A percentile compares a stretch with the other conserved stretches of the same genome.
phyloP scores from a whole-genome alignment of 1,140 invertebrate species.

The Camponotus vicinus region DNA sequence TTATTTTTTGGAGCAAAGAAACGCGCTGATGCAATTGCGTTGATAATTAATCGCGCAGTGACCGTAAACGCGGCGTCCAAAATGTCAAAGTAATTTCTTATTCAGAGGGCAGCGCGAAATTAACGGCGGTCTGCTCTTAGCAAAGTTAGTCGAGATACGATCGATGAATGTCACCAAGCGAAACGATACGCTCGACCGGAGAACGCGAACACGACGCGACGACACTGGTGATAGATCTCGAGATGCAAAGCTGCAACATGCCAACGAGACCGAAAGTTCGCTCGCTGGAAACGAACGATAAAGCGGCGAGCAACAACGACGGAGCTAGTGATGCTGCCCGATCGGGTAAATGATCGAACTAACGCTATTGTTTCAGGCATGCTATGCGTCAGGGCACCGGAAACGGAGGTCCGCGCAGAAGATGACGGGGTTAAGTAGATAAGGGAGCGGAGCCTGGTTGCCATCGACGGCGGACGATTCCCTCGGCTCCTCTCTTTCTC shows the following conservation, averaged over 20 bases:
- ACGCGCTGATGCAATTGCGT: not conserved
- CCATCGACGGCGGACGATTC: conserved; percentile 69
- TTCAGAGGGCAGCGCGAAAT: conserved; percentile 19
- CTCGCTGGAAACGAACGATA: conserved; percentile 75
- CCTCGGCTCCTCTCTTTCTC: conserved; percentile 57
- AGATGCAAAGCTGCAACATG: conserved; percentile 45
- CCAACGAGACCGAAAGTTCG: conserved; percentile 70
- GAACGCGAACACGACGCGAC: conserved; percentile 45
- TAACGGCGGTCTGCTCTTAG: conserved; percentile 48
- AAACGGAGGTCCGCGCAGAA: conserved; percentile 75
- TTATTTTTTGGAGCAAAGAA: not conserved
- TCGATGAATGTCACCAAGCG: conserved; percentile 65
- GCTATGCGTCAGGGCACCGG: conserved; percentile 74
- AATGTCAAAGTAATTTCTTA: conserved; percentile 28
- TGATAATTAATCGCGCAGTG: conserved; percentile 10
- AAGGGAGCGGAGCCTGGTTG: conserved; percentile 63
- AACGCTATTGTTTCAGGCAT: conserved; percentile 74
- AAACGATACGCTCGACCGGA: conserved; percentile 60
- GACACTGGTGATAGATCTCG: conserved; percentile 51
- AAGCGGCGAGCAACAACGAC: conserved; percentile 45
- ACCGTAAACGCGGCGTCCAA: not conserved
- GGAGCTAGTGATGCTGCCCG: not conserved
- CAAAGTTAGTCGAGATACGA: conserved; percentile 54
- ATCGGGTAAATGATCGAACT: conserved; percentile 54
- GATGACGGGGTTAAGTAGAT: conserved; percentile 82